Evolutionary conservation across 2,797 vertebrate species (phyloP), one percentile per base, ranked within the genome.

Genomic region (Danionella dracula): DNA sequence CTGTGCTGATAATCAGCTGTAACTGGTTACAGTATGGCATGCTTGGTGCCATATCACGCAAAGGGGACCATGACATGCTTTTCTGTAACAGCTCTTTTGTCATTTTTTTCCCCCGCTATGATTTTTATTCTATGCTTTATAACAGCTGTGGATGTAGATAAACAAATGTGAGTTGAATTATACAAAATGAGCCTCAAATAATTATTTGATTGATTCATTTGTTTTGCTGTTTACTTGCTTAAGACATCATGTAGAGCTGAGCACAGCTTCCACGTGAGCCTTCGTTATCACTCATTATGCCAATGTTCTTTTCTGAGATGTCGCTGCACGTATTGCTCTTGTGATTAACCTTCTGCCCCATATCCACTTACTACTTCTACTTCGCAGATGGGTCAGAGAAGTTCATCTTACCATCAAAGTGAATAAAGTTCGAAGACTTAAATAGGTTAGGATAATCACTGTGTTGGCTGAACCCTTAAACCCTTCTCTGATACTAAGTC

Each of bases 1-100:
- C 56, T 65, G 38, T 51, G 41, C 17, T 15, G 34, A 40, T 72
- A 63, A 71, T 74, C 50, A 69, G 56, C 40, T 49, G 48, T 65
- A 50, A 45, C 19, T 15, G 60, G 59, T 21, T 53, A 40, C 17
- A 41, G 6, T 42, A 40, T 35, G 32, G 41, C 20, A 20, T 19
- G 15, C 4, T 8, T 2, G 31, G 8, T 50, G 23, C 10, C 23
- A 11, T 31, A 13, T 8, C 13, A n/a, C 20, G 8, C 23, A 13
- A 12, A 31, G 16, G 46, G 15, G 15, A 13, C 15, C 16, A 40
- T 56, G 5, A 16, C 27, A 29, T 49, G 32, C 8, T 3, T 1
- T 1, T 27, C 23, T 1, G 8, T 35, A 3, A 3, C 23, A 27
- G 23, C 23, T 3, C 23, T 29, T 29, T 8, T 8, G 4, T 31